These are phyloP conservation scores for Rattus rattus DNA, from an alignment of 2,113 vertebrate species.

Conservation along the genomic window DNA sequence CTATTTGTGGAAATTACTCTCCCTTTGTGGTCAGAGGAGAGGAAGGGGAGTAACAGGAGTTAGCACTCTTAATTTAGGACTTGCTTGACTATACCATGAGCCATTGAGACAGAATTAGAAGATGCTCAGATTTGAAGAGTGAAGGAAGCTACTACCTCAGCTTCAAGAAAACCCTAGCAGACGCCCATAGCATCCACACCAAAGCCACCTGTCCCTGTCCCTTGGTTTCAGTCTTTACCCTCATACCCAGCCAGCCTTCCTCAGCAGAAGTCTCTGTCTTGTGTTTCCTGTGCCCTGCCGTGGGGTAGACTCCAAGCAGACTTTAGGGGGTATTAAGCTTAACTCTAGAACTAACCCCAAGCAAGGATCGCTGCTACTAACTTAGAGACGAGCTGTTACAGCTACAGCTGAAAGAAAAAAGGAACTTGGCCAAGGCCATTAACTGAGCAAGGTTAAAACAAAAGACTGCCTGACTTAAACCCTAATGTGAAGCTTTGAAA, in stretches of 20 bases:
- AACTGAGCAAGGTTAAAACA: conserved; percentile 1
- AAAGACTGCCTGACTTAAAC: not conserved
- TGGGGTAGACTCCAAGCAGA: not conserved
- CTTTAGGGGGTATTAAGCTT: not conserved
- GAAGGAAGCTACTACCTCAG: not conserved
- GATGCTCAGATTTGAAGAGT: not conserved
- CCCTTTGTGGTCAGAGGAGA: not conserved
- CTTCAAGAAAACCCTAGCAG: not conserved
- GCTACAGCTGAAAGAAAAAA: not conserved
- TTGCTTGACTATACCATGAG: not conserved
- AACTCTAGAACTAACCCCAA: not conserved
- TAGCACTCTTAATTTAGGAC: not conserved
- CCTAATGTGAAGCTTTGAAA: conserved; percentile 41
- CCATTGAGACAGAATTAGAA: not conserved
- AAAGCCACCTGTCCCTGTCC: not conserved
- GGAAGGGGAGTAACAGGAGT: not conserved
- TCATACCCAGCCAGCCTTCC: no score
- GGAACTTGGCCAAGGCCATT: not conserved
- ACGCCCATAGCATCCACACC: not conserved
- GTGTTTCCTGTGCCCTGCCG: not conserved
- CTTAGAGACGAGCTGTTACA: not conserved
- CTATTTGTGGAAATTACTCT: not conserved
- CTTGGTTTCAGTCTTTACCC: not conserved
- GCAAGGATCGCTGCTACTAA: not conserved
- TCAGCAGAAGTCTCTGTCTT: not conserved